A percentile compares a stretch with the other conserved stretches of the same genome.
Evolutionary conservation across 2,888 invertebrate genomes (phyloP).

Genomic region (Andrena chrysosceles): DNA sequence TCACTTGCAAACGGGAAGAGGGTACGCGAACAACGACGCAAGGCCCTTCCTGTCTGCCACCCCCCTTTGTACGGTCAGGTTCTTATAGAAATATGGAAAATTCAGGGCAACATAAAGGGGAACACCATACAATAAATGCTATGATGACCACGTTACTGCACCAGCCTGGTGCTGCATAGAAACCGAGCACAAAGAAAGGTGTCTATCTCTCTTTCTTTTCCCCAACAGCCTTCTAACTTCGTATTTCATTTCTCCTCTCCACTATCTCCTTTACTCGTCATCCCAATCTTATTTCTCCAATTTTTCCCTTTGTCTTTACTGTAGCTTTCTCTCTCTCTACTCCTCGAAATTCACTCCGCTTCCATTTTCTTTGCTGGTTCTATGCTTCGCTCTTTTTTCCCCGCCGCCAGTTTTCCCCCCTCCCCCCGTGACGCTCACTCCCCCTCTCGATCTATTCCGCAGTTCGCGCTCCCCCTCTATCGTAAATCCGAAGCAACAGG

Average conservation of each 20-base stretch:
- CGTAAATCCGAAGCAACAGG: conserved; percentile 79
- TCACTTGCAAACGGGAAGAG: conserved; percentile 53
- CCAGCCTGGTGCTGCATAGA: conserved; percentile 16
- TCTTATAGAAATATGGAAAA: conserved; percentile 79
- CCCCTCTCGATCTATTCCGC: conserved; percentile 38
- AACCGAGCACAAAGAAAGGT: conserved; percentile 65
- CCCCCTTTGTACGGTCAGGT: conserved; percentile 72
- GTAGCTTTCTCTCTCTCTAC: background rate
- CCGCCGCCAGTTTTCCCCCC: conserved; percentile 18
- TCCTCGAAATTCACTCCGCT: conserved; percentile 4
- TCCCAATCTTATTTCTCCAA: conserved; percentile 17
- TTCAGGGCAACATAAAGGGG: conserved; percentile 35
- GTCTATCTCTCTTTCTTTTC: conserved; percentile 33
- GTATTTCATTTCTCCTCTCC: conserved; percentile 5
- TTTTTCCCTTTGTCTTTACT: conserved; percentile 3
- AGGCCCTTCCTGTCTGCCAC: conserved; percentile 42
- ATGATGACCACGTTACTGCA: conserved; percentile 21
- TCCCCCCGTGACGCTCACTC: background rate
- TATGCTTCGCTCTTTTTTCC: background rate
- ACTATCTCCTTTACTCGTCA: background rate
- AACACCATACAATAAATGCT: conserved; percentile 11
- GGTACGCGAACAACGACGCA: conserved; percentile 69
- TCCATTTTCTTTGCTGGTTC: background rate
- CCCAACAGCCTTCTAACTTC: background rate
- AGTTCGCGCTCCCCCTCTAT: conserved; percentile 54